Base-by-base conservation (phyloP, 2,888 invertebrate genomes). In the Sicus ferrugineus region DNA sequence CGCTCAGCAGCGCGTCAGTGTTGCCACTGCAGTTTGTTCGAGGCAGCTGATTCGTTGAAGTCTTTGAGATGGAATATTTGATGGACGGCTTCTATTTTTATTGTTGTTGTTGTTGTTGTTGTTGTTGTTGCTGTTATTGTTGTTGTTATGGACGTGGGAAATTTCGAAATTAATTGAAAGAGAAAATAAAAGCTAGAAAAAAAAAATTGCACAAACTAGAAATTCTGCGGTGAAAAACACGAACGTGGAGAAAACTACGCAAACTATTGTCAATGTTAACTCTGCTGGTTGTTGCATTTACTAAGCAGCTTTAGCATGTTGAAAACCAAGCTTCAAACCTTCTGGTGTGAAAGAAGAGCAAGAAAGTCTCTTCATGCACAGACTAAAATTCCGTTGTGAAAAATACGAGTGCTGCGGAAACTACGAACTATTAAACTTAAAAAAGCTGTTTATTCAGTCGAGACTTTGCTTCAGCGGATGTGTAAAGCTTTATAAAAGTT, bases 281-380 rank as follows among this genome's bases (percentile, higher is more conserved):
- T 48, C 28, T 48, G 48, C 30, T 48, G 42, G 42, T 42, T 42
- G 42, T 9, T 42, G 42, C 11, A 42, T 42, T 7, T 42, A n/a
- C 42, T 42, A 42, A 42, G 2, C 42, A 42, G 74, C 52, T 58
- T 75, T 38, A 38, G 11, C n/a, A n/a, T n/a, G n/a, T n/a, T n/a
- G n/a, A n/a, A n/a, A n/a, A n/a, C n/a, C n/a, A n/a, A n/a, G n/a
- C n/a, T n/a, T n/a, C n/a, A n/a, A n/a, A n/a, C n/a, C n/a, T n/a
- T n/a, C n/a, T n/a, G n/a, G n/a, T n/a, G n/a, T n/a, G n/a, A n/a
- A n/a, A n/a, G n/a, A n/a, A n/a, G n/a, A n/a, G n/a, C n/a, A n/a
- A n/a, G n/a, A n/a, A n/a, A n/a, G n/a, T n/a, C n/a, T n/a, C n/a
- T n/a, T n/a, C n/a, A n/a, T n/a, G n/a, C n/a, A n/a, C n/a, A n/a